A percentile compares a stretch with the other conserved stretches of the same genome.
These are phyloP conservation scores for Pitangus sulphuratus DNA, from an alignment of 2,797 vertebrate genomes.

Conservation along the genomic window DNA sequence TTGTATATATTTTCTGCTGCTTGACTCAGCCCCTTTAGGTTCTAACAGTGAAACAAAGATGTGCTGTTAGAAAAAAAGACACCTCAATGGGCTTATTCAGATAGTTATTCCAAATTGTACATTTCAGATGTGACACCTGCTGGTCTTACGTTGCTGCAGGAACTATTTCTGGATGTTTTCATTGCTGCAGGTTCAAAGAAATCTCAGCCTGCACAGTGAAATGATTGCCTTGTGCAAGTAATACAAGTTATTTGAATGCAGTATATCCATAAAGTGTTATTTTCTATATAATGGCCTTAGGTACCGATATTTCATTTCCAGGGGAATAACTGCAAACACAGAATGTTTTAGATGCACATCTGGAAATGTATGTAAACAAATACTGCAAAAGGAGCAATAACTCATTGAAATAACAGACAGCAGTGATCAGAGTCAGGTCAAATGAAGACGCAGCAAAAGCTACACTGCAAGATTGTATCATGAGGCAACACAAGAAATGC, in stretches of 20 bases:
- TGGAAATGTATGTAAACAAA: background rate
- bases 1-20: background rate
- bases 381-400: background rate
- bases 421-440: background rate
- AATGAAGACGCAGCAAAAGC: background rate
- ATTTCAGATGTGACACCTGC: background rate
- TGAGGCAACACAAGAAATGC: background rate
- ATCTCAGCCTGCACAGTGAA: background rate
- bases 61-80: background rate
- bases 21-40: background rate
- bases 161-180: background rate
- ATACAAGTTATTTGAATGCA: background rate
- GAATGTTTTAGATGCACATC: background rate
- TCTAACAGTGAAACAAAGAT: background rate
- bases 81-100: background rate
- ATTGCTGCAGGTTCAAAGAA: background rate
- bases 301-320: background rate
- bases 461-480: background rate
- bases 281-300: background rate
- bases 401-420: background rate
- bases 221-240: background rate
- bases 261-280: background rate
- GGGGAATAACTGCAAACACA: background rate
- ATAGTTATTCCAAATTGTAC: background rate
- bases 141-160: background rate